Base-by-base conservation (phyloP, 2,888 invertebrate genomes). In the Dryococelus australis region DNA sequence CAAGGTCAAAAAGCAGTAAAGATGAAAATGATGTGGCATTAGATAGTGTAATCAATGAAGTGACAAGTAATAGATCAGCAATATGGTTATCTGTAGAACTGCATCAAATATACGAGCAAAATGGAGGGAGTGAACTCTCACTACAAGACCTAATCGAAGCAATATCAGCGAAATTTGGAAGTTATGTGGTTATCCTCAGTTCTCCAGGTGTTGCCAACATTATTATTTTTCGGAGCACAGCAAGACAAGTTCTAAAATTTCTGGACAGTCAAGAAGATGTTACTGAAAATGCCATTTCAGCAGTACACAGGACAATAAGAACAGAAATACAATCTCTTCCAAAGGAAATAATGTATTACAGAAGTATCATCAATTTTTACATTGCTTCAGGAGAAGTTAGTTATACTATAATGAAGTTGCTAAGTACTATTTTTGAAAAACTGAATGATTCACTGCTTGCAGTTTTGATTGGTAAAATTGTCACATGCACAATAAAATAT, bases 71-170 rank as follows among this genome's bases (percentile, higher is more conserved):
- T 28, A 83, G 5, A 16, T n/a, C n/a, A n/a, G n/a, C n/a, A n/a
- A n/a, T n/a, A n/a, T n/a, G n/a, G n/a, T n/a, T n/a, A n/a, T n/a
- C 28, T 83, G 83, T 83, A 43, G 83, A 27, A 83, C 83, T 83
- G 83, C 24, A 83, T 27, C 0, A 83, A 83, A 83, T 83, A 83
- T 27, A 79, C 27, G 0, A 3, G 79, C 79, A 79, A 6, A 79
- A 83, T 83, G 83, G 83, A 83, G 83, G 27, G 28, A 27, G 83
- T 27, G 83, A n/a, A 83, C 6, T 83, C 43, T 83, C 83, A 35
- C 0, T 0, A 27, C 10, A 28, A 27, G 27, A 20, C 26, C 16
- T 83, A 83, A 83, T 28, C 43, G 26, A 83, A 83, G 43, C 83
- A 83, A 83, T 83, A 83, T 83, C 83, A 28, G 43, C 35, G 16